phyloP scores from a whole-genome alignment of 2,797 vertebrate species.

The Sebastiscus albofasciatus region DNA sequence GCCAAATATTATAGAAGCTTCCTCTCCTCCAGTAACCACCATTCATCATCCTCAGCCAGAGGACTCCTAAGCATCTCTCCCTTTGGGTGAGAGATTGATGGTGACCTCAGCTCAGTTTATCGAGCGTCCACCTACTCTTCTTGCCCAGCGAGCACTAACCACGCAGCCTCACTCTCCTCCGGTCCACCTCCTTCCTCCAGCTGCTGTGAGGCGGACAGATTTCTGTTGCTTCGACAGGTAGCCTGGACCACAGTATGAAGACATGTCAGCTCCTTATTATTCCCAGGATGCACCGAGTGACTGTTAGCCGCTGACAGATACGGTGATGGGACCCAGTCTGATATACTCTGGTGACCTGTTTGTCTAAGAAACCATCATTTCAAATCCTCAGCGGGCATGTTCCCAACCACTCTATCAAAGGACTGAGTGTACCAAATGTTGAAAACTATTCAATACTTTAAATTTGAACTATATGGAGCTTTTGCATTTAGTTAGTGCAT shows the following conservation, averaged over 20 bases:
- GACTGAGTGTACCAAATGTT: neutral
- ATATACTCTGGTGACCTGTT: conserved; percentile 43
- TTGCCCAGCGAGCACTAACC: conserved; percentile 44
- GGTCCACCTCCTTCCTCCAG: conserved; percentile 10
- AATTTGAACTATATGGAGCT: neutral
- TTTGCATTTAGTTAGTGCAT: neutral
- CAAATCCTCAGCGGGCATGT: conserved; percentile 24
- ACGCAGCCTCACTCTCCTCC: conserved; percentile 17
- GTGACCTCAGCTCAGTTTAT: conserved; percentile 70
- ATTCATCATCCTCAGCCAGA: conserved; percentile 69
- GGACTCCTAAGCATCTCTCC: conserved; percentile 47
- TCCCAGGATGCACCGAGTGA: conserved; percentile 33
- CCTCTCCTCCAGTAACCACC: conserved; percentile 36
- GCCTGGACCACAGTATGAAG: conserved; percentile 22
- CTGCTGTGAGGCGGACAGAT: conserved; percentile 39
- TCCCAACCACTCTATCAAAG: neutral
- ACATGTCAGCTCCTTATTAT: conserved; percentile 35
- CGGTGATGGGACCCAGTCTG: conserved; percentile 22
- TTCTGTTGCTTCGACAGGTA: conserved; percentile 39
- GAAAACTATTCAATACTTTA: conserved; percentile 6
- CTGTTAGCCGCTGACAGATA: conserved; percentile 38
- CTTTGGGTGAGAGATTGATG: conserved; percentile 72
- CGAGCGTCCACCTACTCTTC: conserved; percentile 55
- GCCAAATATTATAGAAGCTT: conserved; percentile 64
- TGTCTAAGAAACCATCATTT: conserved; percentile 47